Conservation (phyloP, 2,888 invertebrate species). For the Hylaea fasciaria region DNA sequence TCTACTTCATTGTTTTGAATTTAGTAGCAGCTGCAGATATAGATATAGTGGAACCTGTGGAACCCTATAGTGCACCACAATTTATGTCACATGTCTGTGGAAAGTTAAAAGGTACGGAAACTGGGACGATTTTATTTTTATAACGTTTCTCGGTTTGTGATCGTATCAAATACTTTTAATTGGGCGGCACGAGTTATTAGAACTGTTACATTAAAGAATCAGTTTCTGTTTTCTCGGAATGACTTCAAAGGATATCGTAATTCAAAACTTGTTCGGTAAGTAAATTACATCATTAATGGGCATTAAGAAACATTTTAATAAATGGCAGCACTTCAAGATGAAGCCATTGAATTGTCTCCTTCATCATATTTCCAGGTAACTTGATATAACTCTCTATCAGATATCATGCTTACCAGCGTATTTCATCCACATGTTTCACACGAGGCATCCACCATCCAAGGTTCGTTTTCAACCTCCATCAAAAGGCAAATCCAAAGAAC, state of each 20-base stretch:
- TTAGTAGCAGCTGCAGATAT: too few species aligned
- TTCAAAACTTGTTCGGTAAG: too few species aligned
- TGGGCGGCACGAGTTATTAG: conserved; percentile 34
- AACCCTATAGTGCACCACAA: conserved; percentile 42
- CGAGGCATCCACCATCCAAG: neutral
- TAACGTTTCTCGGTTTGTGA: conserved; percentile 36
- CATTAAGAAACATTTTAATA: too few species aligned
- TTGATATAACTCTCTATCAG: too few species aligned
- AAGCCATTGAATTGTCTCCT: too few species aligned
- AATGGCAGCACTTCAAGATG: too few species aligned
- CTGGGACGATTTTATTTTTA: conserved; percentile 45
- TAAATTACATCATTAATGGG: too few species aligned
- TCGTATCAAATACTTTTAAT: conserved; percentile 39
- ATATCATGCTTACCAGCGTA: too few species aligned
- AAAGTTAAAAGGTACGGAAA: conserved; percentile 41
- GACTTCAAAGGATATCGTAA: too few species aligned
- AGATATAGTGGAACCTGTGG: conserved; percentile 1
- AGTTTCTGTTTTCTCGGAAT: conserved; percentile 3
- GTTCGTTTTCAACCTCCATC: neutral
- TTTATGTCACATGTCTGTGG: conserved; percentile 49
- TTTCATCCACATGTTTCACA: too few species aligned
- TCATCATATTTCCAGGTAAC: too few species aligned
- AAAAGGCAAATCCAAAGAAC: conserved; percentile 18
- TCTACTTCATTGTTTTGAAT: too few species aligned
- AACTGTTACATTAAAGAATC: conserved; percentile 12